Evolutionary conservation across 35 echinoderm and acorn worm species (phyloP).

Genomic region (Ptychodera flava): DNA sequence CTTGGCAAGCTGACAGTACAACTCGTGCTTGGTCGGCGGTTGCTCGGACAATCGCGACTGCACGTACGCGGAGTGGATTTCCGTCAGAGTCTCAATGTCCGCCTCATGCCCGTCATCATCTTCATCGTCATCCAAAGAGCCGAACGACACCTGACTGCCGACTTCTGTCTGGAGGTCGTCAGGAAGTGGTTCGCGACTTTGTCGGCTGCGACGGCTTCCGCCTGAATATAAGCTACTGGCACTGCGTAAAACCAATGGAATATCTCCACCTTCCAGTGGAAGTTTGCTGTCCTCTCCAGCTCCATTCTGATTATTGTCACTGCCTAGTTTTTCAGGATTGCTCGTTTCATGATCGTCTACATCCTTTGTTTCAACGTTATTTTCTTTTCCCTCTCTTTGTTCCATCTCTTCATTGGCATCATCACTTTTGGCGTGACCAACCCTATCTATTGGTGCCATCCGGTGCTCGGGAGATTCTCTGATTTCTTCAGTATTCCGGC

Average conservation of each 20-base stretch:
- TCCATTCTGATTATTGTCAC: not conserved
- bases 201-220: no score
- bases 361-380: not conserved
- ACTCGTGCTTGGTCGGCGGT: slow-evolving; percentile 30
- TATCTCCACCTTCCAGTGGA: not conserved
- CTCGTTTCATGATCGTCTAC: not conserved
- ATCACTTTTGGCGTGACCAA: not conserved
- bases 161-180: not conserved
- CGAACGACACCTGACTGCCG: not conserved
- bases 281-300: not conserved
- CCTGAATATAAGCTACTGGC: no score
- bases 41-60: slow-evolving; percentile 58
- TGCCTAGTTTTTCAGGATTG: not conserved
- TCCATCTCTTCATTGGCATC: not conserved
- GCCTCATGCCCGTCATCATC: slow-evolving; percentile 84
- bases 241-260: not conserved
- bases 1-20: slow-evolving; percentile 46
- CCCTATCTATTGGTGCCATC: not conserved
- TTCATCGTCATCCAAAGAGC: slow-evolving; percentile 5
- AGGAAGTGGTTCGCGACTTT: not conserved
- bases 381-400: not conserved
- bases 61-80: slow-evolving; percentile 78
- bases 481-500: not conserved
- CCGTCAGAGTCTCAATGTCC: slow-evolving; percentile 87
- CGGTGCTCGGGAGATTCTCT: not conserved